Base-by-base conservation (phyloP, 2,888 invertebrate genomes). In the Andrena hattorfiana region DNA sequence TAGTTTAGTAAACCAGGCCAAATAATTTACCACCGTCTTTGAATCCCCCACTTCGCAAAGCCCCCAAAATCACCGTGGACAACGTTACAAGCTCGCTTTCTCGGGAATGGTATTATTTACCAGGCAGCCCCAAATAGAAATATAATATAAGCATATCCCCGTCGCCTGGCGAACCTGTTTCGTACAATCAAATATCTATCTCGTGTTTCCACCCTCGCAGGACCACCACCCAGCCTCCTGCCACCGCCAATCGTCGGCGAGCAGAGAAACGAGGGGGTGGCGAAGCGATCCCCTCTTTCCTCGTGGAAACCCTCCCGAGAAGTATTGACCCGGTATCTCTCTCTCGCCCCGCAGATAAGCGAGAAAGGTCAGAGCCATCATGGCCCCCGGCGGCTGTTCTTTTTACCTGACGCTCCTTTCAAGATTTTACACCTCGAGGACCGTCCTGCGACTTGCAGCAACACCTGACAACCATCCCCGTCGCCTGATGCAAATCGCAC, bases 321-420 rank as follows among this genome's bases (percentile, higher is more conserved):
- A 88, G 89, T 87, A 87, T 87, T 85, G 87, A 87, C 87, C 87
- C 87, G 87, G 82, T 77, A 83, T 83, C 74, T 88, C 80, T 76
- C 82, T 80, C 81, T 69, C 75, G 74, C 75, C 69, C 66, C 84
- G 82, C 82, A 76, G 87, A 88, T 88, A 88, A 88, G 89, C 89
- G 87, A 88, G 87, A 86, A 85, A 86, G 81, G 83, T 86, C 83
- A 82, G 85, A 87, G 83, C 87, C 89, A 87, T 88, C 83, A 87
- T 87, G 87, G 89, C 87, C 85, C 85, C 87, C 84, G 84, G 79
- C 66, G 86, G 74, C 76, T 77, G 71, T 68, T 85, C 77, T 66
- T 83, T 84, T 74, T 54, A 83, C 77, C 70, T 83, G 81, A 75
- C 60, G 49, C 63, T 56, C 20, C 59, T 62, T 75, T 82, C 72